Evolutionary conservation across 1,140 invertebrate species (phyloP).

Genomic region (Meloidogyne floridensis): DNA sequence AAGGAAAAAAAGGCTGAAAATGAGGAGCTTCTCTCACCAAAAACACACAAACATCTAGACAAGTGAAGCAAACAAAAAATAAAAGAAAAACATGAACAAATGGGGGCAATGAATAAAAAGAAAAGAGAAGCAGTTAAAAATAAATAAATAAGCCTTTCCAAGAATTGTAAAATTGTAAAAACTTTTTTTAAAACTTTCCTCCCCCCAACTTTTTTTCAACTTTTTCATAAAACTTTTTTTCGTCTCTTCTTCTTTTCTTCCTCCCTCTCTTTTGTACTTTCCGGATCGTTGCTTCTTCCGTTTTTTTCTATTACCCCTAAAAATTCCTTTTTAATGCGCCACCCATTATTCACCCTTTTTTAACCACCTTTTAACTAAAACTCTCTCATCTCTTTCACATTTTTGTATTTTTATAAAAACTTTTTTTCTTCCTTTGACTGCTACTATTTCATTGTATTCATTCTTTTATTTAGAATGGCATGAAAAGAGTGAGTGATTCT

Average conservation of each 20-base stretch:
- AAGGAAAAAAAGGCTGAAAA: too few relatives aligned
- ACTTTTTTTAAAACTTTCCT: too few relatives aligned
- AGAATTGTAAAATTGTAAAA: too few relatives aligned
- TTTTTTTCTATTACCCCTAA: not conserved
- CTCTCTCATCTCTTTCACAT: not conserved
- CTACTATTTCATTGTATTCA: not conserved
- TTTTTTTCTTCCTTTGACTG: not conserved
- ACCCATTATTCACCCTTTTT: conserved; percentile 1
- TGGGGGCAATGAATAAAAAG: too few relatives aligned
- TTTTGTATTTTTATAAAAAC: not conserved
- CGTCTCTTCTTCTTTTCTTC: not conserved
- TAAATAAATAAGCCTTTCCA: too few relatives aligned
- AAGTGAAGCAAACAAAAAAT: too few relatives aligned
- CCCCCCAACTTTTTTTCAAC: too few relatives aligned
- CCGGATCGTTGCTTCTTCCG: conserved; percentile 3
- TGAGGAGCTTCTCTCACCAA: too few relatives aligned
- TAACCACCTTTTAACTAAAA: not conserved
- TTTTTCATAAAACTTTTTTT: too few relatives aligned
- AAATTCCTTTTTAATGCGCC: not conserved
- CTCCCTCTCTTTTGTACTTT: not conserved
- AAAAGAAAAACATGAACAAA: too few relatives aligned
- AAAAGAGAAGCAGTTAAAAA: too few relatives aligned
- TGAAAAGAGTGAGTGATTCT: not conserved
- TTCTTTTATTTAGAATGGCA: conserved; percentile 1
- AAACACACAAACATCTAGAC: too few relatives aligned